These are phyloP conservation scores for Pelecanoides urinatrix DNA, from an alignment of 2,113 vertebrate genomes.

Conservation along the genomic window DNA sequence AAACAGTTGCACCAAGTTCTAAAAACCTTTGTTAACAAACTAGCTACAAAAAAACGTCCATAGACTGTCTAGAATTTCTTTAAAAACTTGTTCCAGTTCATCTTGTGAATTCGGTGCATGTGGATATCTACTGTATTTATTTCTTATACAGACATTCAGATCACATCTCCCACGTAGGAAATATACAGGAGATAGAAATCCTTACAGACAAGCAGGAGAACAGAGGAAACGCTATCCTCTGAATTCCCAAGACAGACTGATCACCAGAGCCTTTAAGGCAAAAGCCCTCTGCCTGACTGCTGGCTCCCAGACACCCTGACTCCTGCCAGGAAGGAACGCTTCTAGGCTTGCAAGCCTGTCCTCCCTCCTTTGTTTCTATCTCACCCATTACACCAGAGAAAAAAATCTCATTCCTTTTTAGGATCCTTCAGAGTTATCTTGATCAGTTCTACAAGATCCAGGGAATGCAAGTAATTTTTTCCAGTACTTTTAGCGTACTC, in stretches of 20 bases:
- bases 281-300: neutral
- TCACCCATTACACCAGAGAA: neutral
- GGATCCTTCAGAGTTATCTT: neutral
- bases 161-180: neutral
- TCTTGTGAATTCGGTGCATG: neutral
- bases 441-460: neutral
- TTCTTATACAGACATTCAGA: neutral
- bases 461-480: neutral
- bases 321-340: neutral
- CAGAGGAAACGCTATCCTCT: neutral
- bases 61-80: neutral
- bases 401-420: neutral
- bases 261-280: neutral
- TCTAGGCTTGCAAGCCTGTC: neutral
- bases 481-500: neutral
- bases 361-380: neutral
- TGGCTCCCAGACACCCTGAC: neutral
- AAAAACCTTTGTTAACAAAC: neutral
- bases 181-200: neutral
- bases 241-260: neutral
- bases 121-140: neutral
- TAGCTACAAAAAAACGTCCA: neutral
- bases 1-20: neutral
- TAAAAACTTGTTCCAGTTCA: neutral
- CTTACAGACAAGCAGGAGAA: neutral